Evolutionary conservation across 92 coral and sea anemone species (phyloP).

Genomic region (Bergia puertoricense): DNA sequence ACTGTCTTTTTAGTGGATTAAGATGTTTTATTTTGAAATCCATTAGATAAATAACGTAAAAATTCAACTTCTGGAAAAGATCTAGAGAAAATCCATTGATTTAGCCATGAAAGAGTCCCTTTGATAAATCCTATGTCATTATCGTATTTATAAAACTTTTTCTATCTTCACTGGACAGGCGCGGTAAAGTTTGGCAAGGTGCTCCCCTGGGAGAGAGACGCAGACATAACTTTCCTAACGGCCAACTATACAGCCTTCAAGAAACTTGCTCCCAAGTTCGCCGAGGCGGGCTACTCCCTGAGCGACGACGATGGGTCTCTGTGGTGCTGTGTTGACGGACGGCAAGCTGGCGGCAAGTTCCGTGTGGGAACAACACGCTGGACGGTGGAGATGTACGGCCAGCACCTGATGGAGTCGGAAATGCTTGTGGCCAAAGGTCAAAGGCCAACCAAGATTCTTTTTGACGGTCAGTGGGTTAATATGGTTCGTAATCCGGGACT

Average conservation of each 20-base stretch:
- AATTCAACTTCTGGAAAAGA: no score
- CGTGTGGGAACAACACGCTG: conserved; percentile 76
- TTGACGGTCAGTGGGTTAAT: conserved; percentile 92
- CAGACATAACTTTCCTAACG: conserved; percentile 96
- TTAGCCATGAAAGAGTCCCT: no score
- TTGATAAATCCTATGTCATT: no score
- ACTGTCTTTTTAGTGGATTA: no score
- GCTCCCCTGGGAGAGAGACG: conserved; percentile 99
- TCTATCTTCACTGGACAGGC: conserved; percentile 51
- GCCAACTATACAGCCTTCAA: conserved; percentile 92
- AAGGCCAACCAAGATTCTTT: conserved; percentile 85
- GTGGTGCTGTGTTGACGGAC: conserved; percentile 95
- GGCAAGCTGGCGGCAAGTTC: conserved; percentile 96
- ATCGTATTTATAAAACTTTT: not conserved
- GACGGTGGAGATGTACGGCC: conserved; percentile 93
- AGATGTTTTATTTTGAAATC: no score
- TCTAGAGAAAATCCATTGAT: no score
- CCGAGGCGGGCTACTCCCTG: conserved; percentile 73
- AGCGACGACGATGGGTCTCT: conserved; percentile 69
- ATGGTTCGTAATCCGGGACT: conserved; percentile 99
- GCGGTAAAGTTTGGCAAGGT: conserved; percentile 97
- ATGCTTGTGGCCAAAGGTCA: conserved; percentile 84
- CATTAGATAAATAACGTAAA: no score
- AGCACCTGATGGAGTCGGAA: conserved; percentile 97
- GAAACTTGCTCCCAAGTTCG: conserved; percentile 66